Conservation (phyloP, 2,113 vertebrate genomes). For the Osmerus mordax region DNA sequence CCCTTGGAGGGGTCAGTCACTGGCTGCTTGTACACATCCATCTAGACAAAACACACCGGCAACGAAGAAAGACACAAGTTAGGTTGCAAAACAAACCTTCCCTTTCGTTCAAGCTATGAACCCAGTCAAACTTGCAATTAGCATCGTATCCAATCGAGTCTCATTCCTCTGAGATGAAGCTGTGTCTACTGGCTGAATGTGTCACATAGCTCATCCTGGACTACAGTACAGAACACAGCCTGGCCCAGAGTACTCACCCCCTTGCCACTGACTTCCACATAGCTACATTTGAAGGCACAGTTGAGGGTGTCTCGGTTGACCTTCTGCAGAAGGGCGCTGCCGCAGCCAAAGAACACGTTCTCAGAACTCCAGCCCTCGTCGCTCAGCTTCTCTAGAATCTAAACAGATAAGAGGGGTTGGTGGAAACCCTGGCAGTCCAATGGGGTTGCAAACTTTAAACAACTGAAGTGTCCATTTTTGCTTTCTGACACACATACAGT, state of each 20-base stretch:
- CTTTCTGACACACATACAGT: no score
- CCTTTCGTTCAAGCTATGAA: neutral
- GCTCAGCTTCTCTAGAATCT: constrained; percentile 70
- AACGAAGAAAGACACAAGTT: neutral
- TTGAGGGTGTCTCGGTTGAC: constrained; percentile 74
- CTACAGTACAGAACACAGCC: no score
- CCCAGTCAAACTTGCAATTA: neutral
- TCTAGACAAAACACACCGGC: constrained; percentile 46
- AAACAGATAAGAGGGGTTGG: neutral
- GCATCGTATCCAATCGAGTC: no score
- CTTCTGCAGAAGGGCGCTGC: constrained; percentile 73
- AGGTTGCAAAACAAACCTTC: neutral
- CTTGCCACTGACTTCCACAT: constrained; percentile 71
- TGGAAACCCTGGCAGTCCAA: no score
- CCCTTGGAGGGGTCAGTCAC: constrained; percentile 73
- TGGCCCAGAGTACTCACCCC: constrained; percentile 48
- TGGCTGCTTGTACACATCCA: constrained; percentile 75
- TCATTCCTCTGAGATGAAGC: no score
- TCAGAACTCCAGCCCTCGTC: constrained; percentile 74
- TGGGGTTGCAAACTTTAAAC: no score
- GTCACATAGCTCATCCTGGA: no score
- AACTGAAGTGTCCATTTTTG: no score
- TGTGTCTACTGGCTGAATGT: no score
- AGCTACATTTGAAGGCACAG: constrained; percentile 77
- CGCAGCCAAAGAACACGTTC: constrained; percentile 73